phyloP scores from a whole-genome alignment of 2,888 invertebrate species.

The Nephrotoma appendiculata region DNA sequence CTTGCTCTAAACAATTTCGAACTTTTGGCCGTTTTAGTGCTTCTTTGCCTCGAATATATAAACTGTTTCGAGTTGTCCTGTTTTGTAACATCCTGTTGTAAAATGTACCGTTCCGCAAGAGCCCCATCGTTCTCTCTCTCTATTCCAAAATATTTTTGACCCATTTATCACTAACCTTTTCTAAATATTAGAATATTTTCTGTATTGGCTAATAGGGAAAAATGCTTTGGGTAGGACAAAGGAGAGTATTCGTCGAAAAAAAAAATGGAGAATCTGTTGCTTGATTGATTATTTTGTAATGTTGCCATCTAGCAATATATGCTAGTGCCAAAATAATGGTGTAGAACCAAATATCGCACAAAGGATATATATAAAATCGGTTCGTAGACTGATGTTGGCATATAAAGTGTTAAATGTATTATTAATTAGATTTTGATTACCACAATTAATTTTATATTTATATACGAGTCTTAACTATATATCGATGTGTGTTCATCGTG shows the following conservation, averaged over 20 bases:
- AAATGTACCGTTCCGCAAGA: no score
- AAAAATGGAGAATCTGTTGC: background rate
- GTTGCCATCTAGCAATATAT: background rate
- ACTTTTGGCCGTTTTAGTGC: no score
- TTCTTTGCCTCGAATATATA: no score
- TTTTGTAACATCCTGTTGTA: no score
- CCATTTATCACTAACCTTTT: no score
- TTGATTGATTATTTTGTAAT: background rate
- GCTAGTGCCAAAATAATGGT: background rate
- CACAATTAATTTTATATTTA: background rate
- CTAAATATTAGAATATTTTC: no score
- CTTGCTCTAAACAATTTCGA: no score
- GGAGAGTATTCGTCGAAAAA: background rate
- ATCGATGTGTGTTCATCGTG: background rate
- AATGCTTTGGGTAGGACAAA: background rate
- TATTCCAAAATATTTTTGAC: no score
- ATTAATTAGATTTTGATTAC: background rate
- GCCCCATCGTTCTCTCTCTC: no score
- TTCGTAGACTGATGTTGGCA: background rate
- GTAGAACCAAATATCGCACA: background rate
- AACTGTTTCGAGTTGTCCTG: no score
- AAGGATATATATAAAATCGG: background rate
- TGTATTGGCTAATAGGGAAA: no score
- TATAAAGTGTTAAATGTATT: background rate
- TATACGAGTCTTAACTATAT: background rate